phyloP scores from a whole-genome alignment of 1,140 invertebrate species.

The Sarcophaga bullata region DNA sequence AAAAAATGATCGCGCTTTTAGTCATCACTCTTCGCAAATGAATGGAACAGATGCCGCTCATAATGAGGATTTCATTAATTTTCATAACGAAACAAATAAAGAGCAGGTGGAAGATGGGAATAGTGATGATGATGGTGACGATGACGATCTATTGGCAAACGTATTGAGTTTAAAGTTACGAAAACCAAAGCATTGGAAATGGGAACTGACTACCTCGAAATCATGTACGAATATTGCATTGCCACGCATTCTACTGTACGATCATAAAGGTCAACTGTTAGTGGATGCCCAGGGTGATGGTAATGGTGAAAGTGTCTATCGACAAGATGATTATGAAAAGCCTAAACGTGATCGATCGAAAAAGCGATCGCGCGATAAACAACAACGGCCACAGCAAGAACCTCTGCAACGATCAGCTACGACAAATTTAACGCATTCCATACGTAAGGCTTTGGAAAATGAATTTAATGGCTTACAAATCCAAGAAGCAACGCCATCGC shows the following conservation, averaged over 20 bases:
- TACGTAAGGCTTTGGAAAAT: constrained; percentile 49
- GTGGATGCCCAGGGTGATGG: constrained; percentile 62
- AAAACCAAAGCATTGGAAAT: constrained; percentile 68
- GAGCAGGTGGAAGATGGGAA: neutral
- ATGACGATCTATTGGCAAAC: constrained; percentile 48
- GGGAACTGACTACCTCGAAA: constrained; percentile 68
- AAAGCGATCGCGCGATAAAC: constrained; percentile 7
- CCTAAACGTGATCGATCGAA: neutral
- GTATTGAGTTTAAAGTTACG: constrained; percentile 65
- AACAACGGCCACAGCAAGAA: neutral
- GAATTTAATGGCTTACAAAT: constrained; percentile 57
- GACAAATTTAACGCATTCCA: constrained; percentile 47
- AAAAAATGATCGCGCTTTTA: neutral
- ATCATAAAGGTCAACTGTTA: constrained; percentile 66
- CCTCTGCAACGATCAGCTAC: constrained; percentile 47
- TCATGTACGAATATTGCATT: constrained; percentile 68
- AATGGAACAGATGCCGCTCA: neutral
- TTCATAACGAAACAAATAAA: neutral
- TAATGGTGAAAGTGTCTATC: constrained; percentile 24
- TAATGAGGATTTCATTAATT: neutral
- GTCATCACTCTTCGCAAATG: neutral
- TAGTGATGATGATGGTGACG: neutral
- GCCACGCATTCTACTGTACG: constrained; percentile 67
- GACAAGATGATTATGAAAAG: constrained; percentile 28
- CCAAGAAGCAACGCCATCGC: constrained; percentile 52